Percentiles rank a stretch among this genome's conserved stretches.
phyloP scores from a whole-genome alignment of 2,113 vertebrate genomes.

The Gymnarchus niloticus region DNA sequence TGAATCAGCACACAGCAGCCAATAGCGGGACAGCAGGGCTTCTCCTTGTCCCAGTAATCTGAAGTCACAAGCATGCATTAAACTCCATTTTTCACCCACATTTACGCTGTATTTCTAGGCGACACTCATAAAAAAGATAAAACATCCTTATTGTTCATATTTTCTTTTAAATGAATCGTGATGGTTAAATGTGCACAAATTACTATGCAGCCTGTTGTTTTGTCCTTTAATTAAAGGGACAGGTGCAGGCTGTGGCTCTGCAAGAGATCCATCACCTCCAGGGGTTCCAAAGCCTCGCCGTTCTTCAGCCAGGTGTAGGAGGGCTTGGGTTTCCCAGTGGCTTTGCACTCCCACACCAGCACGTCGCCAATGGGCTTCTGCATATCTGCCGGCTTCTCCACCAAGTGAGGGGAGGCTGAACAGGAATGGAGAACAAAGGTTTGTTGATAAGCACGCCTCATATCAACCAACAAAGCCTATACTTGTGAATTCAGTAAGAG shows the following conservation, averaged over 20 bases:
- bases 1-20: background rate
- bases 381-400: constrained; percentile 74
- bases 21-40: background rate
- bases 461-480: background rate
- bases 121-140: background rate
- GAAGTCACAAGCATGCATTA: background rate
- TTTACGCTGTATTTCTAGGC: background rate
- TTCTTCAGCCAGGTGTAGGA: constrained; percentile 90
- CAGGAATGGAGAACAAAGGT: background rate
- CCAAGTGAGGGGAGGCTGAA: constrained; percentile 80
- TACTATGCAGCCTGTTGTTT: background rate
- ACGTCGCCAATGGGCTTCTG: constrained; percentile 80
- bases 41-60: background rate
- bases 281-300: constrained; percentile 70
- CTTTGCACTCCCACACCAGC: constrained; percentile 84
- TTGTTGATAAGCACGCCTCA: background rate
- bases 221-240: background rate
- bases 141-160: background rate
- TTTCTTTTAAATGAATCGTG: background rate
- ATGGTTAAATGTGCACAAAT: background rate
- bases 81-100: background rate
- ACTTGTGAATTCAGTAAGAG: background rate
- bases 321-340: constrained; percentile 81
- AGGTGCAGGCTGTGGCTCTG: background rate
- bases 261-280: constrained; percentile 49